These are phyloP conservation scores for Siniperca scherzeri DNA, from an alignment of 2,797 vertebrate species.

Conservation along the genomic window DNA sequence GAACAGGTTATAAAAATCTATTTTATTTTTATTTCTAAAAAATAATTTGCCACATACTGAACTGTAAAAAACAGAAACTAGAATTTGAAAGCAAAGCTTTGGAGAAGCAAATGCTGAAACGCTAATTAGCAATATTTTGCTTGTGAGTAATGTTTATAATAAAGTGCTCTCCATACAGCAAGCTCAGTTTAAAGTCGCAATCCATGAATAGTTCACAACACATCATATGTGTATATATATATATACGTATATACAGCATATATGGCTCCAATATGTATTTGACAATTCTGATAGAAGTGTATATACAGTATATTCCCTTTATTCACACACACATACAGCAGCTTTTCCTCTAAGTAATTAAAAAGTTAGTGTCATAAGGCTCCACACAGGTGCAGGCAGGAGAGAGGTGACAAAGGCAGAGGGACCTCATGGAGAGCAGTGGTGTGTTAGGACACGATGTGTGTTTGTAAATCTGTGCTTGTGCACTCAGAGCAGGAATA, in stretches of 20 bases:
- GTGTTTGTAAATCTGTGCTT: conserved; percentile 81
- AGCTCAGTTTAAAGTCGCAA: neutral
- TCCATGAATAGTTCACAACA: neutral
- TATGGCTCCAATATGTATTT: neutral
- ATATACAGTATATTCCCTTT: neutral
- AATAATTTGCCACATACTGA: neutral
- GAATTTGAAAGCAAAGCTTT: neutral
- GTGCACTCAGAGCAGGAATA: conserved; percentile 78
- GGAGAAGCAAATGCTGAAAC: neutral
- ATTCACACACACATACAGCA: neutral
- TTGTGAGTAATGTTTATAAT: neutral
- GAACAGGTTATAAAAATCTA: neutral
- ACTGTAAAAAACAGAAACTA: neutral
- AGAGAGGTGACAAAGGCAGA: conserved; percentile 63
- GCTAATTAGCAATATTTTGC: neutral
- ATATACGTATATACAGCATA: too few relatives aligned
- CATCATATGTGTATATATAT: neutral
- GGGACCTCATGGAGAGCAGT: conserved; percentile 73
- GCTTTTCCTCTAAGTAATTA: conserved; percentile 46
- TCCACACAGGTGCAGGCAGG: conserved; percentile 58
- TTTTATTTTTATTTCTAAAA: neutral
- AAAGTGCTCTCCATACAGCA: neutral
- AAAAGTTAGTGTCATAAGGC: conserved; percentile 44
- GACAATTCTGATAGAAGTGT: neutral
- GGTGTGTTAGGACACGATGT: conserved; percentile 70